Evolutionary conservation across 2,797 vertebrate genomes (phyloP), one percentile per base, ranked within the genome.

Genomic region (Smutsia temminckii): DNA sequence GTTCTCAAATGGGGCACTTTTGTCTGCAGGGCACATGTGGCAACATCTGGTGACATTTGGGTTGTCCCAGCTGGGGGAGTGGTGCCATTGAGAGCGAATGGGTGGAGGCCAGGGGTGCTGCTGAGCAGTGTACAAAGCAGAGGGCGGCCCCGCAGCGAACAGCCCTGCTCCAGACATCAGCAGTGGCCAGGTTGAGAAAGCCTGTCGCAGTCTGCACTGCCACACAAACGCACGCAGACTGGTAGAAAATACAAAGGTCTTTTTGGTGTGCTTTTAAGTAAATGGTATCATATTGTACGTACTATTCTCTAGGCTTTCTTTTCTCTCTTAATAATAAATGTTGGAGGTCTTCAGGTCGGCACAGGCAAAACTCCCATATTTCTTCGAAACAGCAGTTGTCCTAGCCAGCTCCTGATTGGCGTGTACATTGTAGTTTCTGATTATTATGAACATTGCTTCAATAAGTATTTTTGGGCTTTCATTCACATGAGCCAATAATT

Each of bases 171-270:
- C 27, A 10, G 9, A 49, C 14, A 37, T 27, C 34, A 12, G 5
- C 3, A 5, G 64, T 14, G 27, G 3, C 34, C 12, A 12, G 11
- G 16, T 0, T 29, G 17, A 51, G 79, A 18, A 61, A 55, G 1
- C 18, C 40, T 2, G 40, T 25, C 42, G 34, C 10, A 1, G 23
- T 29, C 61, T 61, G 0, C 2, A 29, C n/a, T 7, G 29, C 3
- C 57, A 29, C 40, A 42, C 1, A 27, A 46, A 23, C n/a, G 27
- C 8, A 25, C 0, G 16, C 6, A 14, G 42, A 64, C 55, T 29
- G 34, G 49, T 51, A n/a, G n/a, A n/a, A 79, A 84, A 89, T 4
- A 71, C 18, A 59, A 68, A 61, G 18, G 3, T 8, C 40, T 94
- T 61, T 53, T 23, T 0, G 17, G 25, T 8, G 53, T 46, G 42